Percentiles rank a stretch among this genome's conserved stretches.
Conservation (phyloP, 2,888 invertebrate species). For the Cataglyphis livida region DNA sequence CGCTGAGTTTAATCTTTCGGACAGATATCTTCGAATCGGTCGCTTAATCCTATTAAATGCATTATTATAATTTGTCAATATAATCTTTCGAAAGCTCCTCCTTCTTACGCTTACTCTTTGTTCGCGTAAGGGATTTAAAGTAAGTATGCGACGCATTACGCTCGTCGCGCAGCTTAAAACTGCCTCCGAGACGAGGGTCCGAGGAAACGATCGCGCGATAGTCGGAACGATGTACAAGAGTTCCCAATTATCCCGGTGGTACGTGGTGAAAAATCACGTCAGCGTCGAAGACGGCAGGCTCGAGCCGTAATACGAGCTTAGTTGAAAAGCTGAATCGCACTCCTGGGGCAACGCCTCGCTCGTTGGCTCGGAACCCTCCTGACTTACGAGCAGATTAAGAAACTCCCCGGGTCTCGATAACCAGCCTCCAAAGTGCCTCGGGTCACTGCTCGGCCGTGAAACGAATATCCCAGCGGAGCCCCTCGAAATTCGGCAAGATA, state of each 20-base stretch:
- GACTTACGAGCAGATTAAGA: conserved; percentile 80
- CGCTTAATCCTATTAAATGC: background rate
- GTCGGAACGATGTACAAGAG: conserved; percentile 41
- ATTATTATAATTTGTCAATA: background rate
- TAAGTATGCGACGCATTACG: background rate
- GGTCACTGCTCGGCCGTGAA: conserved; percentile 75
- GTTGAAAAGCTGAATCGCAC: conserved; percentile 80
- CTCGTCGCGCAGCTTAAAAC: conserved; percentile 1
- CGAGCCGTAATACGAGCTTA: conserved; percentile 75
- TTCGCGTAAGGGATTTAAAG: background rate
- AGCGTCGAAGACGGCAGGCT: conserved; percentile 62
- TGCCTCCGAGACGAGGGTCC: conserved; percentile 1
- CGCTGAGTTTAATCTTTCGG: background rate
- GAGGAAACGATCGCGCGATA: conserved; percentile 38
- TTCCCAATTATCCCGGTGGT: conserved; percentile 70
- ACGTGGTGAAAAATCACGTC: conserved; percentile 74
- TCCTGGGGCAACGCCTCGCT: conserved; percentile 78
- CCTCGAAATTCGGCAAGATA: conserved; percentile 72
- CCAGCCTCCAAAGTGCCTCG: conserved; percentile 75
- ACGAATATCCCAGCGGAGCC: conserved; percentile 73
- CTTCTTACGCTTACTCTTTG: background rate
- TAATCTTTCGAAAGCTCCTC: background rate
- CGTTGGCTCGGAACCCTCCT: conserved; percentile 78
- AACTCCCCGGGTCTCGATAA: conserved; percentile 75
- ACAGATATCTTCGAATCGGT: background rate